Evolutionary conservation across 2,113 vertebrate species (phyloP).

Genomic region (Pelvicachromis taeniatus): DNA sequence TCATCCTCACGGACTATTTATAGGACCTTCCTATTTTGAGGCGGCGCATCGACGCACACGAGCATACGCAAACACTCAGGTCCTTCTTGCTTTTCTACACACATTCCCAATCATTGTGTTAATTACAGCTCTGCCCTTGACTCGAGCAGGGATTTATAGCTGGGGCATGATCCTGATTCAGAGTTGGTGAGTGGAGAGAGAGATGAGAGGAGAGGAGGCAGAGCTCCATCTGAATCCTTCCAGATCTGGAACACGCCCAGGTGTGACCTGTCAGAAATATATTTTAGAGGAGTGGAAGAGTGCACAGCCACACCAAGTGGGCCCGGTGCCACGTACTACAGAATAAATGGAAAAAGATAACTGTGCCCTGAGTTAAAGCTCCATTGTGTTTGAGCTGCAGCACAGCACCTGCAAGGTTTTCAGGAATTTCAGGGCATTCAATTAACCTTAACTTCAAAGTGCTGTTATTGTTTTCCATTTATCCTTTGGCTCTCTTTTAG

Average conservation of each 20-base stretch:
- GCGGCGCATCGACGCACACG: neutral
- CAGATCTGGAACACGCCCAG: neutral
- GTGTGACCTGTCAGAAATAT: neutral
- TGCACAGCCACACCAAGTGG: neutral
- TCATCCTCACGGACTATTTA: slow-evolving; percentile 18
- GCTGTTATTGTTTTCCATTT: neutral
- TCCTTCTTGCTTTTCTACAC: neutral
- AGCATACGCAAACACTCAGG: neutral
- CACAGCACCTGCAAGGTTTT: neutral
- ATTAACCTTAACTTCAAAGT: neutral
- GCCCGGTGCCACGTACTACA: neutral
- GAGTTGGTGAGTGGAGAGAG: neutral
- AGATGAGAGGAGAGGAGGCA: neutral
- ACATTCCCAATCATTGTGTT: slow-evolving; percentile 1
- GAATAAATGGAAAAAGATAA: neutral
- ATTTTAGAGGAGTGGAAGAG: neutral
- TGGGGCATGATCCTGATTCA: neutral
- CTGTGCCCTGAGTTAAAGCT: neutral
- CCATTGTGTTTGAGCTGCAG: neutral
- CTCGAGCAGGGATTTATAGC: slow-evolving; percentile 9
- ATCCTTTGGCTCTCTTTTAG: neutral
- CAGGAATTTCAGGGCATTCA: neutral
- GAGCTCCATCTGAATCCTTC: neutral
- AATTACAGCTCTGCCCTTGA: slow-evolving; percentile 26
- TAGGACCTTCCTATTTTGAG: slow-evolving; percentile 17